Evolutionary conservation across 2,113 vertebrate genomes (phyloP), one percentile per base, ranked within the genome.

Genomic region (Ivindomyrus marchei): DNA sequence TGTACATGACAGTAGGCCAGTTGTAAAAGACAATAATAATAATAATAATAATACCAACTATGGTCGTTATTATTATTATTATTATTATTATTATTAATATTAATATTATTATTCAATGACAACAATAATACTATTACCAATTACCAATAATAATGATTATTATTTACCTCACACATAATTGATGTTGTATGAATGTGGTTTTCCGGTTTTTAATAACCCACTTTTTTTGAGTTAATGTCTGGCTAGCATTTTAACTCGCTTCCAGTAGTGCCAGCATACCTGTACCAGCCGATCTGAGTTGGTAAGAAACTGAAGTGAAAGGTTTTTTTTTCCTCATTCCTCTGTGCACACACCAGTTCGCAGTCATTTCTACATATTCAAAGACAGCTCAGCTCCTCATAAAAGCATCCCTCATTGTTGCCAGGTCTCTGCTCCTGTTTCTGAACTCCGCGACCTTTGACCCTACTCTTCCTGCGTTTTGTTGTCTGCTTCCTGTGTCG

Each of bases 391-490:
- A 8, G 74, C 36, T 19, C 15, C 36, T 17, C 31, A 42, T 3
- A 7, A 80, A 39, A 80, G 74, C 74, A 42, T 80, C 6, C 36
- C 74, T 19, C 74, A 19, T 3, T 19, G 17, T 1, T 2, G 15
- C 74, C 17, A 8, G 74, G 31, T 15, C 36, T 42, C 74, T 19
- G 13, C 74, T 80, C 36, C 74, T 39, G 74, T 3, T 39, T 46
- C 24, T 47, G 84, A 86, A 85, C 42, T 45, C 45, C 1, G 2
- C 47, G 83, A 80, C 42, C 85, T 53, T 87, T 87, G 50, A 87
- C 91, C 93, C 10, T n/a, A 10, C 36, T 47, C 45, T 46, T n/a
- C 83, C 45, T 47, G 19, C 21, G 10, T 85, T 13, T 47, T 85
- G 45, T 46, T n/a, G 9, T 46, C 42, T 42, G 50, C 10, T 50